Base-by-base conservation (phyloP, 2,797 vertebrate genomes). In the Lithobates sylvaticus region DNA sequence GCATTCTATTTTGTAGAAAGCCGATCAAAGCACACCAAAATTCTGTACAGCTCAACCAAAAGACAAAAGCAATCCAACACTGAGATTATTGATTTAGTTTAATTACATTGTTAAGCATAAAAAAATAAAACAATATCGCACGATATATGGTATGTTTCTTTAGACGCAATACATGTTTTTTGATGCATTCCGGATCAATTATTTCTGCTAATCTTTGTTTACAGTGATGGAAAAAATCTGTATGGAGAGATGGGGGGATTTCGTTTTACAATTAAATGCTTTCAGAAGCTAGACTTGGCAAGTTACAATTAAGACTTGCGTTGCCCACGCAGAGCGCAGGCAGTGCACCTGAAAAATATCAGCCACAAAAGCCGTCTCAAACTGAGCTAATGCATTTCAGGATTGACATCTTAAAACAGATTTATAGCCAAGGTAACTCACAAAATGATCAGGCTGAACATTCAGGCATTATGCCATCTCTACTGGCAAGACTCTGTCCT, bases 321-420 rank as follows among this genome's bases (percentile, higher is more conserved):
- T 76, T 27, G 85, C 85, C 85, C 85, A 86, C 78, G 42, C 85
- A 84, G 3, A 58, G 36, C 64, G 23, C 58, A 85, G 42, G 64
- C 76, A 27, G 77, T 1, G 34, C 67, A 84, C 76, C 69, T 78
- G 76, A 75, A 75, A 78, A 85, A 78, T 72, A 78, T 78, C 50
- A 72, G 68, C 76, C 50, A 47, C 83, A 78, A 79, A 73, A 85
- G 69, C 29, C 15, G 26, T 18, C 69, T 85, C 76, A 42, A 47
- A 32, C 54, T 32, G 75, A 78, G 69, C 34, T 70, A 42, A 77
- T 71, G 65, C 74, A 70, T 78, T 72, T 72, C 68, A 84, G 75
- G 27, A 16, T 10, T 21, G 26, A 39, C 54, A 47, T 44, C 50
- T 85, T 85, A 72, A 72, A 44, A 36, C 70, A 68, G 77, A 70